Base-by-base conservation (phyloP, 1,140 invertebrate species). In the Anoplophora glabripennis region DNA sequence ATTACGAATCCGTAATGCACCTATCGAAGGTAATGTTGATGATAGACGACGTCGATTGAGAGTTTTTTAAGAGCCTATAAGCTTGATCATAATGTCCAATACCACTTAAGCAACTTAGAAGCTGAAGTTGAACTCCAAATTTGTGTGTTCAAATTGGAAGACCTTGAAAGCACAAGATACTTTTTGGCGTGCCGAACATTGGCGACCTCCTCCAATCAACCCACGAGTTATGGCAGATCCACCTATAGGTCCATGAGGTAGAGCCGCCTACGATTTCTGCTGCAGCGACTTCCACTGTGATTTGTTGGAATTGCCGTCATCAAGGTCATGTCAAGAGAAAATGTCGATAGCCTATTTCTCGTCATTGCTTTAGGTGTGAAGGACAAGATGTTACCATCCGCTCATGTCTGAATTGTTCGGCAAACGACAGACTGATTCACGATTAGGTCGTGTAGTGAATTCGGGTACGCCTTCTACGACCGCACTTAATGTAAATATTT, bases 301-400 rank as follows among this genome's bases (percentile, higher is more conserved):
- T 17, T 7, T 48, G 46, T n/a, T 48, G 46, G 46, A 48, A 48
- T 34, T 48, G 46, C 17, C 18, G n/a, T 3, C 12, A 48, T 9
- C 7, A 21, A 34, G 46, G 11, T 12, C 46, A 48, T 15, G 14
- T n/a, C 1, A 15, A 15, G 7, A 17, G 7, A 0, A 15, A 14
- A 1, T 48, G 48, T 34, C 5, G 10, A n/a, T 7, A 11, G 10
- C 15, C 15, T 7, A 35, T n/a, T 2, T 7, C 7, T 4, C 15
- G 36, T 11, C 11, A 15, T 38, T 34, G 28, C 17, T 51, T 51
- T n/a, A 28, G 48, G 2, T 51, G 48, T 11, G 48, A 21, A 8
- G 5, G 5, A 11, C 15, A 14, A 15, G 14, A 11, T 2, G 44
- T 45, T 4, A 45, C 28, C 5, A 45, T 2, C 21, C n/a, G 4